Percentiles rank a stretch among this genome's conserved stretches.
Conservation (phyloP, 2,797 vertebrate species). For the Propithecus deckenii region DNA sequence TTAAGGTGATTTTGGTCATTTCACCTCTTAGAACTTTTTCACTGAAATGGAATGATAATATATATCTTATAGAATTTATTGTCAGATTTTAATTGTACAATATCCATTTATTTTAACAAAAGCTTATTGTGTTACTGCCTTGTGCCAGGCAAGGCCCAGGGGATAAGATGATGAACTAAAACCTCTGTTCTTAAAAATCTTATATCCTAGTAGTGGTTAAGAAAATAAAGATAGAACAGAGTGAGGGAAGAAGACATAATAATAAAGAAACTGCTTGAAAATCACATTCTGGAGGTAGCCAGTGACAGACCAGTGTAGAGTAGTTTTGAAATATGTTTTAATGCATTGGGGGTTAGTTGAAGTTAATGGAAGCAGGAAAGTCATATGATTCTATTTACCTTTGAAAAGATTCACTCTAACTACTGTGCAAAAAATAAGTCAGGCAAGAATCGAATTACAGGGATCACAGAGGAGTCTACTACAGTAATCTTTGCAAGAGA, state of each 20-base stretch:
- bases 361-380: background rate
- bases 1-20: background rate
- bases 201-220: background rate
- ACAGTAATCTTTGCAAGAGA: background rate
- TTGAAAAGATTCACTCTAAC: background rate
- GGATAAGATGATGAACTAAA: background rate
- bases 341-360: background rate
- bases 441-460: background rate
- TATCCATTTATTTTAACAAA: conserved; percentile 1
- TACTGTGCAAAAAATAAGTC: background rate
- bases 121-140: background rate
- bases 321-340: background rate
- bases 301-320: background rate
- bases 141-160: background rate
- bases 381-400: background rate
- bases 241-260: background rate
- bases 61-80: background rate
- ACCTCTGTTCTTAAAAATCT: background rate
- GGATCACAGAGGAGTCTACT: background rate
- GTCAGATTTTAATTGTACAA: background rate
- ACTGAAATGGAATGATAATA: background rate
- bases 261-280: background rate
- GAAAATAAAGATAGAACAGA: background rate
- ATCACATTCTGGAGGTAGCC: background rate
- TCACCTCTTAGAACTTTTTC: background rate